Evolutionary conservation across 2,888 invertebrate species (phyloP), one percentile per base, ranked within the genome.

Genomic region (Thera britannica): DNA sequence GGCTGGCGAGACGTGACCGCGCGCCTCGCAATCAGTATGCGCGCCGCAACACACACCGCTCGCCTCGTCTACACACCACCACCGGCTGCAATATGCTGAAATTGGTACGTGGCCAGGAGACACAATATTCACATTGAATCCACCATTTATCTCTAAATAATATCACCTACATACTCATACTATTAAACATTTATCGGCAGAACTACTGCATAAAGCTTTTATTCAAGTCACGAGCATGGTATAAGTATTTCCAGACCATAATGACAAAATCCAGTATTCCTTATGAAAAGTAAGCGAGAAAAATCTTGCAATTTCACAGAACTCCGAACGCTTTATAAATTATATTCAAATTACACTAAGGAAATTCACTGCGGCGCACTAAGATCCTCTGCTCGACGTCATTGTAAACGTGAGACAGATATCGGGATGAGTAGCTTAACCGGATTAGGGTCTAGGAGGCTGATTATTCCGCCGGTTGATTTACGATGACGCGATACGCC

Each of bases 391-490:
- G 83, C 85, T 80, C 78, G 79, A 69, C 71, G 71, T 83, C 84
- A 90, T 88, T 90, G 87, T 90, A 84, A 88, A 85, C 84, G 84
- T 83, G 85, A 87, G 87, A 85, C 86, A 88, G 87, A 87, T 88
- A 89, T 85, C 88, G 84, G 85, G 84, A 88, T 85, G 87, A 88
- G 86, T 81, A 80, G 90, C 89, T 92, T 90, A 91, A 85, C 84
- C 77, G 89, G 90, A 92, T 93, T 90, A 91, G 77, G 80, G 84
- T 87, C 82, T 76, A 80, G 82, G 79, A 80, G 84, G 83, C 90
- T 92, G 90, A 92, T 93, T 91, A 92, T 91, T 85, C 89, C 83
- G 76, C 85, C 84, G 83, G 87, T 87, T 93, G 93, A 93, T 93
- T 93, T 93, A 92, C 89, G 90, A 85, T 89, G 90, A 90, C 88